These are phyloP conservation scores for Agriopis marginaria DNA, from an alignment of 2,888 invertebrate species.

Conservation along the genomic window DNA sequence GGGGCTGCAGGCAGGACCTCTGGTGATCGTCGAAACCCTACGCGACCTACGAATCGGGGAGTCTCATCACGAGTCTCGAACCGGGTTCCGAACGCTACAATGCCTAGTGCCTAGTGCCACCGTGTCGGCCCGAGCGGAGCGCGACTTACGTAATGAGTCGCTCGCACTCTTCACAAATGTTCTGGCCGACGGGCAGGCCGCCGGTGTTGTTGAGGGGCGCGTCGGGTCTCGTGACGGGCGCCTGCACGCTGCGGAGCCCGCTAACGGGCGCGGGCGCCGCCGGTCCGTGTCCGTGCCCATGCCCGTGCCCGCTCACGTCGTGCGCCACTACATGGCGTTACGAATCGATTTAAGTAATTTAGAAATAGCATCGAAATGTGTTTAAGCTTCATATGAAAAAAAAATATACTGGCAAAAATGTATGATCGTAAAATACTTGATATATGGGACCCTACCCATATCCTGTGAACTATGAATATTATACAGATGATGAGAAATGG, in stretches of 20 bases:
- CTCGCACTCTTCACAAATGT: conserved; percentile 98
- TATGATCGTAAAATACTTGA: not conserved
- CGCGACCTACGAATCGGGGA: conserved; percentile 12
- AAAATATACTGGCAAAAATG: conserved; percentile 3
- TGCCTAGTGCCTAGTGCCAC: conserved; percentile 70
- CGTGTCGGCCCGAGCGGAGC: conserved; percentile 88
- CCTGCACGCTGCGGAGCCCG: conserved; percentile 90
- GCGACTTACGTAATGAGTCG: conserved; percentile 98
- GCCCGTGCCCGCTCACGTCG: conserved; percentile 51
- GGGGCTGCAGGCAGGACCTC: conserved; percentile 37
- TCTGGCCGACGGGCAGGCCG: conserved; percentile 94
- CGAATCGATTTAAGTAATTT: conserved; percentile 63
- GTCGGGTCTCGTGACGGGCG: conserved; percentile 89
- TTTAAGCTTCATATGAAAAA: not conserved
- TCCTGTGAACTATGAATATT: conserved; percentile 10
- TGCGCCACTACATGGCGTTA: conserved; percentile 54
- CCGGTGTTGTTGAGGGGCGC: conserved; percentile 88
- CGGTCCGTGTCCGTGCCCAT: conserved; percentile 61
- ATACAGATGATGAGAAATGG: conserved; percentile 23
- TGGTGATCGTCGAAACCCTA: conserved; percentile 35
- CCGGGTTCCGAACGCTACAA: conserved; percentile 32
- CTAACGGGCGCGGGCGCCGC: conserved; percentile 69
- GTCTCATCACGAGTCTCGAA: conserved; percentile 19
- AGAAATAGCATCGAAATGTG: conserved; percentile 9
- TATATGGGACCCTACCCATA: not conserved